Evolutionary conservation across 1,140 invertebrate genomes (phyloP), one percentile per base, ranked within the genome.

Genomic region (Drosophila takahashii): DNA sequence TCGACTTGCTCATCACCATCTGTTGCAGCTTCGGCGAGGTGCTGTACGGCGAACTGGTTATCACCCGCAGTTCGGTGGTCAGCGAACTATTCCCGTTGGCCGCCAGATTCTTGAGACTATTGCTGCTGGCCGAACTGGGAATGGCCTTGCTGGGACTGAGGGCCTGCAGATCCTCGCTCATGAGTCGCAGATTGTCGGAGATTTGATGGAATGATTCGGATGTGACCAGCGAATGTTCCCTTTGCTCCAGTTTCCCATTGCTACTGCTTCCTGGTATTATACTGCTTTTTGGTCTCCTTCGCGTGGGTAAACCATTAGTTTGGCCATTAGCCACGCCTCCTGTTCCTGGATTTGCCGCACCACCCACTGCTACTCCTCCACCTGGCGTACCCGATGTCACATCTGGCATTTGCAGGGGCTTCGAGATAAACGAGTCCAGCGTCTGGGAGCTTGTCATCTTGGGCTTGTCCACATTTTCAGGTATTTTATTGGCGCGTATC

Each of bases 151-250:
- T 91, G 8, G 91, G 91, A 74, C 90, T 92, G 22, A 92, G 56
- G 1, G 91, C 86, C 60, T 92, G 90, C 42, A 92, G 44, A 36
- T 92, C 92, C 65, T 92, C 90, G 65, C 90, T 92, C 90, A 92
- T 92, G 4, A 92, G 50, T 6, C 91, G 77, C 36, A 92, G 48
- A 45, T 92, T 92, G 47, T 92, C 92, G 10, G 92, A 92, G 37
- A 92, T 92, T 48, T 92, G 91, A 44, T 92, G 89, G 22, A 92
- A 92, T 56, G 90, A 92, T 56, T 92, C 91, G 0, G 89, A 92
- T 26, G 91, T 90, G 11, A 81, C 89, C 13, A 91, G 57, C 6
- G 91, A 92, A 11, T 92, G 91, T 6, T 91, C 90, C 1, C 80
- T 57, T 18, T 90, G 77, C 41, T 86, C 81, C 41, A 81, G 32